Percentiles rank a stretch among this genome's conserved stretches.
Conservation (phyloP, 1,140 invertebrate genomes). For the Ctenoplectra terminalis region DNA sequence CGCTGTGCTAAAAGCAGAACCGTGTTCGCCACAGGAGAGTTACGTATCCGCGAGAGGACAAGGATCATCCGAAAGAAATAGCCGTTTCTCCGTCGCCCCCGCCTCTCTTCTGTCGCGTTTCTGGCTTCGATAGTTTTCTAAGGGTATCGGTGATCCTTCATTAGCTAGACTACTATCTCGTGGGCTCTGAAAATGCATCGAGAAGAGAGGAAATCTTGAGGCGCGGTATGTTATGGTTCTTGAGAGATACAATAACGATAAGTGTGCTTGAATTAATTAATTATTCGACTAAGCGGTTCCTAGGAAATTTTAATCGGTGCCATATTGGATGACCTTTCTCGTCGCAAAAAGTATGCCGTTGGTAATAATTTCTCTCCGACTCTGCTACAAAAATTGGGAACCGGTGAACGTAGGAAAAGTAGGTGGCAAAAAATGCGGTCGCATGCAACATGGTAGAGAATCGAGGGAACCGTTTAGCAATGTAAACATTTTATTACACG, state of each 20-base stretch:
- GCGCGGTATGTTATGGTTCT: too few relatives aligned
- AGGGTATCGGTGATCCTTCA: constrained; percentile 14
- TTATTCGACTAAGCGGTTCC: too few relatives aligned
- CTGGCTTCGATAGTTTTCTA: constrained; percentile 2
- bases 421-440: background rate
- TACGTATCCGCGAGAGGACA: constrained; percentile 38
- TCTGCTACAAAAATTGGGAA: too few relatives aligned
- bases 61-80: constrained; percentile 43
- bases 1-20: constrained; percentile 49
- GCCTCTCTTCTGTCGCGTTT: background rate
- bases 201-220: background rate
- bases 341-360: background rate
- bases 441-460: background rate
- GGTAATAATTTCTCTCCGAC: background rate
- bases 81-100: background rate
- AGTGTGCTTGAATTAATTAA: too few relatives aligned
- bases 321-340: background rate
- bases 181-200: too few relatives aligned
- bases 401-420: background rate
- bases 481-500: constrained; percentile 52
- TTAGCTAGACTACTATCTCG: background rate
- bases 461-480: constrained; percentile 12
- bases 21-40: constrained; percentile 31
- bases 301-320: too few relatives aligned
- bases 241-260: too few relatives aligned